Evolutionary conservation across 2,113 vertebrate species (phyloP).

Genomic region (Glareola pratincola): DNA sequence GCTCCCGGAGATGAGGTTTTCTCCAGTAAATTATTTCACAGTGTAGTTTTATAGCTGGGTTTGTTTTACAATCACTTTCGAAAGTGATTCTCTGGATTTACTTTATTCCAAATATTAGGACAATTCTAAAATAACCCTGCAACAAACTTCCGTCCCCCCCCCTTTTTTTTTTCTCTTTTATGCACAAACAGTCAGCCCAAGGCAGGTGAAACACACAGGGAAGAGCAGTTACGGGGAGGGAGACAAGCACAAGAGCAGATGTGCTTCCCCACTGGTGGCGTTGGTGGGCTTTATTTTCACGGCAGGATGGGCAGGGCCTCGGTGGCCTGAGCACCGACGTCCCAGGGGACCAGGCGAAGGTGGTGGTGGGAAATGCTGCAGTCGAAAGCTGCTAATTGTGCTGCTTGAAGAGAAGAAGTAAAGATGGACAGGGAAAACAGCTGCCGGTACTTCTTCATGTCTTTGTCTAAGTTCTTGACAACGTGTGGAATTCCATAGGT

Average conservation of each 20-base stretch:
- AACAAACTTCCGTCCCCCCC: not conserved
- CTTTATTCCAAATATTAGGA: not conserved
- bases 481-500: not conserved
- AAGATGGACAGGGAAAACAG: not conserved
- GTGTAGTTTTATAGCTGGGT: not conserved
- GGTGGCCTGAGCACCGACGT: not conserved
- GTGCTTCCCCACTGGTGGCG: not conserved
- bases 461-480: not conserved
- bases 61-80: not conserved
- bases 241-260: not conserved
- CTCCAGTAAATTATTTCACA: not conserved
- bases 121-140: not conserved
- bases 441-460: not conserved
- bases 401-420: not conserved
- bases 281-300: not conserved
- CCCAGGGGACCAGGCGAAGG: not conserved
- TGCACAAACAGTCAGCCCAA: not conserved
- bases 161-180: not conserved
- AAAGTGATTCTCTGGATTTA: not conserved
- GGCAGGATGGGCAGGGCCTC: not conserved
- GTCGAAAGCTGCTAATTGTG: not conserved
- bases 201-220: not conserved
- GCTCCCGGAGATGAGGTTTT: not conserved
- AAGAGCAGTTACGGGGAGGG: not conserved
- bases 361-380: not conserved